Percentiles rank a stretch among this genome's conserved stretches.
Conservation (phyloP, 2,888 invertebrate species). For the Pimpla rufipes region DNA sequence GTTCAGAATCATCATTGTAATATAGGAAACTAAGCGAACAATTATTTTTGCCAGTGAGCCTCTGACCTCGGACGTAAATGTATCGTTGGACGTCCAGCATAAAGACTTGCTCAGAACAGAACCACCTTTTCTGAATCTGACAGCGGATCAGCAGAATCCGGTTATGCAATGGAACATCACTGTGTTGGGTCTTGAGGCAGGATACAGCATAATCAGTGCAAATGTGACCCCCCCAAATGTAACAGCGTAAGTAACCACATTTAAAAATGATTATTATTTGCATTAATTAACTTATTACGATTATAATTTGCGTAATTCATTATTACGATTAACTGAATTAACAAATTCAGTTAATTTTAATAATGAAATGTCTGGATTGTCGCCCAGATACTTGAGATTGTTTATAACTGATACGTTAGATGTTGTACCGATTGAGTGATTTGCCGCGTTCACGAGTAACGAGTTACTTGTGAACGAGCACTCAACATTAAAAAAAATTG, state of each 20-base stretch:
- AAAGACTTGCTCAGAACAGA: constrained; percentile 88
- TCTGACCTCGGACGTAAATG: constrained; percentile 85
- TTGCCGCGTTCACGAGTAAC: background rate
- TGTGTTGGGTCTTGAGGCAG: constrained; percentile 89
- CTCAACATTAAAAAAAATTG: no score
- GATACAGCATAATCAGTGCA: constrained; percentile 89
- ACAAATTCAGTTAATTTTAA: constrained; percentile 1
- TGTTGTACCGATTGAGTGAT: constrained; percentile 14
- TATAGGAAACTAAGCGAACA: background rate
- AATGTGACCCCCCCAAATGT: constrained; percentile 87
- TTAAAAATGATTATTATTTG: no score
- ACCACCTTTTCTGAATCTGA: constrained; percentile 86
- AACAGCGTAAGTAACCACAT: constrained; percentile 84
- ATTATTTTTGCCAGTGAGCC: constrained; percentile 84
- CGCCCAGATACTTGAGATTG: constrained; percentile 19
- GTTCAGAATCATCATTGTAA: no score
- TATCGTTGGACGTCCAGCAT: constrained; percentile 89
- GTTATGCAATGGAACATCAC: constrained; percentile 85
- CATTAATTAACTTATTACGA: no score
- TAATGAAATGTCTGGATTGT: background rate
- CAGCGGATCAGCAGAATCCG: constrained; percentile 82
- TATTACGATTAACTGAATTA: no score
- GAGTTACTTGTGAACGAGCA: background rate
- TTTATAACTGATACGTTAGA: background rate
- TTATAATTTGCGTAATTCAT: no score